Evolutionary conservation across 2,797 vertebrate genomes (phyloP).

Genomic region (Salarias fasciatus): DNA sequence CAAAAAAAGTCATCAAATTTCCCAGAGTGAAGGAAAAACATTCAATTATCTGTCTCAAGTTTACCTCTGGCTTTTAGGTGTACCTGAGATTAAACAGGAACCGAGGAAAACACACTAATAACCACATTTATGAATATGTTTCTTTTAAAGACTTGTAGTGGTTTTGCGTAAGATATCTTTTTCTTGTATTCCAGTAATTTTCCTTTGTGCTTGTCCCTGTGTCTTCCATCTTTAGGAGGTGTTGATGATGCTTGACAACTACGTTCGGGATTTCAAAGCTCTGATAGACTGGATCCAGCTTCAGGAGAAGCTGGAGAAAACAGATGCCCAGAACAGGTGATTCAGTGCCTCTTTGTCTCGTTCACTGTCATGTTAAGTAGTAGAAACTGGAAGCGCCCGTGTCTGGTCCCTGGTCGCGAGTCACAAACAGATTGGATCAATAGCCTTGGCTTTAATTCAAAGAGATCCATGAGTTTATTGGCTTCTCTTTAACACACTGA

Average conservation of each 20-base stretch:
- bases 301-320: conserved; percentile 98
- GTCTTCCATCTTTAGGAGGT: conserved; percentile 86
- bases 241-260: conserved; percentile 99
- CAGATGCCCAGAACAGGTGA: conserved; percentile 98
- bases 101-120: too few relatives aligned
- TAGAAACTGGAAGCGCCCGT: conserved; percentile 47
- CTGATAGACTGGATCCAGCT: conserved; percentile 99
- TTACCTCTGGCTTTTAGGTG: too few relatives aligned
- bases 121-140: too few relatives aligned
- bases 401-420: conserved; percentile 62
- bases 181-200: too few relatives aligned
- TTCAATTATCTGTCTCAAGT: too few relatives aligned
- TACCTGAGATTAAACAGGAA: too few relatives aligned
- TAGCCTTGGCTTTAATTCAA: conserved; percentile 77
- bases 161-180: too few relatives aligned
- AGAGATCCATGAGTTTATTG: conserved; percentile 74
- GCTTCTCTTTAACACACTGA: conserved; percentile 76
- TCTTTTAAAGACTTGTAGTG: too few relatives aligned
- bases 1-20: too few relatives aligned
- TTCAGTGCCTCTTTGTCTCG: conserved; percentile 19
- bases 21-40: too few relatives aligned
- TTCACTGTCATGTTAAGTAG: conserved; percentile 34
- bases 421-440: conserved; percentile 72
- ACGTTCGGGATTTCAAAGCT: conserved; percentile 98
- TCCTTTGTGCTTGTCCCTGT: not conserved